Conservation (phyloP, 2,797 vertebrate genomes). For the Balearica regulorum region DNA sequence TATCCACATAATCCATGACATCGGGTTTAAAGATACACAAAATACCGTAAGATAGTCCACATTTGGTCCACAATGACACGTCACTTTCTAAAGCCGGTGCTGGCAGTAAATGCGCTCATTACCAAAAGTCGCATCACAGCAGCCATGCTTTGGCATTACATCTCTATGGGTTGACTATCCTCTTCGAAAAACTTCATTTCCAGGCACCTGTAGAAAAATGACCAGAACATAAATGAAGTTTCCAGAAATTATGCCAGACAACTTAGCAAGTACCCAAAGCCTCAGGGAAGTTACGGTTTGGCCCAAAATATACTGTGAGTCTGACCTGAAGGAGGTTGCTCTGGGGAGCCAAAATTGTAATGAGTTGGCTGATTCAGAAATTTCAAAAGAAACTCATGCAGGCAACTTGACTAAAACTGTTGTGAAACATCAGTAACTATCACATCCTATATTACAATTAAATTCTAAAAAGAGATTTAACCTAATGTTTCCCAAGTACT, state of each 20-base stretch:
- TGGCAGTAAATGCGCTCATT: background rate
- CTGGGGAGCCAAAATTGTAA: background rate
- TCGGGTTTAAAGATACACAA: background rate
- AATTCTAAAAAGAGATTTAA: background rate
- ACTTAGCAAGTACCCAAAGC: background rate
- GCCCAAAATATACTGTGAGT: background rate
- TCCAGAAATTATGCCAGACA: background rate
- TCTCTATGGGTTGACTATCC: rapidly evolving
- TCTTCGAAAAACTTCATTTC: background rate
- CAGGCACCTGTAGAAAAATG: background rate
- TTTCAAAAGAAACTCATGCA: background rate
- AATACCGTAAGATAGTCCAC: background rate
- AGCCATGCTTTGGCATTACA: background rate
- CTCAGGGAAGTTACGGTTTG: background rate
- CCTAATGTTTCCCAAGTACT: background rate
- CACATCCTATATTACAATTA: background rate
- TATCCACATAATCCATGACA: background rate
- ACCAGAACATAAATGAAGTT: background rate
- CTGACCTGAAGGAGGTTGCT: background rate
- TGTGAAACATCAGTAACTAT: background rate
- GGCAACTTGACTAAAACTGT: background rate
- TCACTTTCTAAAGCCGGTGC: background rate
- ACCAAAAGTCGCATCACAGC: background rate
- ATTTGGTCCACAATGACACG: background rate
- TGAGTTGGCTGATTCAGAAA: background rate